Base-by-base conservation (phyloP, 2,888 invertebrate species). In the Dolomedes plantarius region DNA sequence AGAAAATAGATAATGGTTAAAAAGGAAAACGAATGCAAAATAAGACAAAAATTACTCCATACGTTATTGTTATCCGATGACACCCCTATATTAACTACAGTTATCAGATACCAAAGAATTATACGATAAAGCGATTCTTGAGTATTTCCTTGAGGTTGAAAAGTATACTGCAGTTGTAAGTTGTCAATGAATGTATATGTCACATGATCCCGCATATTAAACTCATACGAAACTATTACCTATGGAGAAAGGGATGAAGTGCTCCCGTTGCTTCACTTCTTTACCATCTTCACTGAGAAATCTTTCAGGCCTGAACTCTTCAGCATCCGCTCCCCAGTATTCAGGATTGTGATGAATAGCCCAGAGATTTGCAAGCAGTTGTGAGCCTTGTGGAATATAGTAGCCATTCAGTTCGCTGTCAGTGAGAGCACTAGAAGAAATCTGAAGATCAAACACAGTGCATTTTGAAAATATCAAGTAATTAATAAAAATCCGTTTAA, bases 211-310 rank as follows among this genome's bases (percentile, higher is more conserved):
- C n/a, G n/a, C n/a, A n/a, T n/a, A n/a, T n/a, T n/a, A n/a, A n/a
- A n/a, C n/a, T n/a, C n/a, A n/a, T n/a, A n/a, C 9, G 36, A 36
- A 36, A 5, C 36, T 36, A 36, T 65, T 75, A 75, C 89, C 89
- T 9, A 88, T 69, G 9, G 86, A 88, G 83, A 89, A 89, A 3
- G 89, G 89, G 19, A 89, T 88, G 56, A 88, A 87, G 27, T 88
- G 86, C 6, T 88, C 87, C 13, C 68, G 56, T 36, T 83, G 87
- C 27, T 46, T 13, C 3, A 87, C 11, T 1, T n/a, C 28, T 27
- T 46, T 72, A 1, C 79, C 79, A 67, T 88, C 79, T 16, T 76
- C 74, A 0, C 73, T 46, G n/a, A 88, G 31, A 29, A 88, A 88
- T 19, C 87, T 71, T 31, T 88, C 81, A 0, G 83, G 83, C 0